Evolutionary conservation across 1,140 invertebrate genomes (phyloP).

Genomic region (Pachypeltis micranthus): DNA sequence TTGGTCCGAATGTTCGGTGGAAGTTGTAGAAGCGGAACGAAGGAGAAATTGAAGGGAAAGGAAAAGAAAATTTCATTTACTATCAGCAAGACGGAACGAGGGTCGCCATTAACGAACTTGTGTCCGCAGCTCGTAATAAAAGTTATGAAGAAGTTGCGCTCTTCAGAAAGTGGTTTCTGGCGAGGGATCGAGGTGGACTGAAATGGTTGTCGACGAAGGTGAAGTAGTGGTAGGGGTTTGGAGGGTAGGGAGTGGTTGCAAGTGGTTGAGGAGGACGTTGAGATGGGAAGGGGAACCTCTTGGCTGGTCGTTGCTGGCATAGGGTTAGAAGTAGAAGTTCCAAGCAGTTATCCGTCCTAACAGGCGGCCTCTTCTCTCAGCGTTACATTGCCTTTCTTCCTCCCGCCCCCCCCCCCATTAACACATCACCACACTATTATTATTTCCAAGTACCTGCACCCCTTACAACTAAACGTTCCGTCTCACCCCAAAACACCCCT

Average conservation of each 20-base stretch:
- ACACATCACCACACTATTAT: background rate
- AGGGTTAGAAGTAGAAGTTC: no score
- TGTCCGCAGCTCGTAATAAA: background rate
- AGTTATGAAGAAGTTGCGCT: background rate
- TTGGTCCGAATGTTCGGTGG: no score
- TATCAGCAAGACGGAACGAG: background rate
- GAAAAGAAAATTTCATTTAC: background rate
- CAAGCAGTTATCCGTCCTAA: background rate
- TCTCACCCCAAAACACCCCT: no score
- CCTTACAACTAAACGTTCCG: no score
- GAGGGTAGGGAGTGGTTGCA: background rate
- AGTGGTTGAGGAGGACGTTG: background rate
- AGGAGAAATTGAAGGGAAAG: background rate
- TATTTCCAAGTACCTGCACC: no score
- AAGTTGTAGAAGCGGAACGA: no score
- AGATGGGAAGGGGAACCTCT: background rate
- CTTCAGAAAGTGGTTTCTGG: background rate
- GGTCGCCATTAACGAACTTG: background rate
- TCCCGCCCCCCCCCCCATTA: background rate
- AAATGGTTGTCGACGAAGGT: background rate
- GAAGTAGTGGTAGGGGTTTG: background rate
- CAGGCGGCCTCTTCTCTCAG: background rate
- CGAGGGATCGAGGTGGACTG: background rate
- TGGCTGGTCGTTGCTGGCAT: no score
- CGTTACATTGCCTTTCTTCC: background rate